Evolutionary conservation across 2,113 vertebrate species (phyloP).

Genomic region (Pachycephala philippinensis): DNA sequence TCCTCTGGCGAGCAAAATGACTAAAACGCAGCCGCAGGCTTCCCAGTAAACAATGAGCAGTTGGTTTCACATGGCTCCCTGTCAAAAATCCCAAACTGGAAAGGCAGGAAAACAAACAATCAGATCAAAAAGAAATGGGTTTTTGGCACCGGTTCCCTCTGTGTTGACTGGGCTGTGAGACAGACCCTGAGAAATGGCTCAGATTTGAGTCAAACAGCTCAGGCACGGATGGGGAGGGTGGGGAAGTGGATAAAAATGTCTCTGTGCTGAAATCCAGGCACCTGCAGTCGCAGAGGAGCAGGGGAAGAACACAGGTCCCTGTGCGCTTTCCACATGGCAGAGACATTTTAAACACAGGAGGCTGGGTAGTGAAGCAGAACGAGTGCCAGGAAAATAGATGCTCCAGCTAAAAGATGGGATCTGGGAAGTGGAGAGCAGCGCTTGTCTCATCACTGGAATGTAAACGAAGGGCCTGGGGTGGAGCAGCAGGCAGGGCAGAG

Average conservation of each 20-base stretch:
- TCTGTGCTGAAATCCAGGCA: not conserved
- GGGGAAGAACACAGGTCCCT: not conserved
- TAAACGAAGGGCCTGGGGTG: not conserved
- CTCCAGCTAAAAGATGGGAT: not conserved
- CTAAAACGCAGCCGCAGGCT: not conserved
- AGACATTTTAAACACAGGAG: not conserved
- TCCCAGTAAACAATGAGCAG: constrained; percentile 49
- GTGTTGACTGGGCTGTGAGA: constrained; percentile 45
- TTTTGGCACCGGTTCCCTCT: not conserved
- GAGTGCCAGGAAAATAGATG: not conserved
- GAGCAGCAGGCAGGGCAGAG: not conserved
- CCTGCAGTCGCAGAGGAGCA: not conserved
- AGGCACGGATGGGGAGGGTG: not conserved
- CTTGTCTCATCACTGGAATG: not conserved
- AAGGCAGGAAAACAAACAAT: constrained; percentile 61
- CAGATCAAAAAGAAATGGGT: constrained; percentile 43
- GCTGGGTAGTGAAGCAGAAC: not conserved
- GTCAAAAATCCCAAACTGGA: constrained; percentile 63
- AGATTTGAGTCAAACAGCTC: constrained; percentile 18
- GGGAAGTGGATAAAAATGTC: not conserved
- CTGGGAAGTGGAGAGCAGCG: not conserved
- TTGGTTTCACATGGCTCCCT: constrained; percentile 61
- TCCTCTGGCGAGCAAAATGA: not conserved
- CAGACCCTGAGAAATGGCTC: constrained; percentile 35
- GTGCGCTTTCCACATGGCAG: not conserved